A percentile compares a stretch with the other conserved stretches of the same genome.
Conservation (phyloP, 2,113 vertebrate genomes). For the Hemiprocne comata region DNA sequence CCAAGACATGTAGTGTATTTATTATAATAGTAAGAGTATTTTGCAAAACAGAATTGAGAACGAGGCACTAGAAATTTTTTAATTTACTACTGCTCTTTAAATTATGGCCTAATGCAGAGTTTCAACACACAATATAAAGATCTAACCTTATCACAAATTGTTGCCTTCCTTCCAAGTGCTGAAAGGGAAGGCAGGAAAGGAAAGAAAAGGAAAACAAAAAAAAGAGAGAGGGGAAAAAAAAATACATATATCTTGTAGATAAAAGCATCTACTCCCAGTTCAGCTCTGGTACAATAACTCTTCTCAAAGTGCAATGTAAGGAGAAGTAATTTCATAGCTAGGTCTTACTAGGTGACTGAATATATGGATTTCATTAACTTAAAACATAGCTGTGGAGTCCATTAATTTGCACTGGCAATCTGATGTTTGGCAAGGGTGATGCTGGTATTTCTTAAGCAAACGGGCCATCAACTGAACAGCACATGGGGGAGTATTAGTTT, state of each 20-base stretch:
- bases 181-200: background rate
- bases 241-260: background rate
- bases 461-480: background rate
- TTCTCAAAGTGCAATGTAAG: background rate
- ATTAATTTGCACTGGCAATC: background rate
- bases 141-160: background rate
- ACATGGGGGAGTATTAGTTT: background rate
- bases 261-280: background rate
- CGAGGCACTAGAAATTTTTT: background rate
- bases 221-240: background rate
- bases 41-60: background rate
- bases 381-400: background rate
- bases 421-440: background rate
- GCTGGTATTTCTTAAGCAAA: background rate
- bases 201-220: background rate
- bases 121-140: background rate
- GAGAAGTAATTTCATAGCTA: constrained; percentile 3
- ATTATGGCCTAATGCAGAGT: background rate
- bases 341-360: background rate
- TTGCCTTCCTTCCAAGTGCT: background rate
- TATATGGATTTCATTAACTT: constrained; percentile 17
- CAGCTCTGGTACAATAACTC: constrained; percentile 10
- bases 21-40: background rate
- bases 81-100: background rate
- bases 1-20: background rate